Percentiles rank a stretch among this genome's conserved stretches.
Conservation (phyloP, 2,113 vertebrate genomes). For the Cynocephalus volans region DNA sequence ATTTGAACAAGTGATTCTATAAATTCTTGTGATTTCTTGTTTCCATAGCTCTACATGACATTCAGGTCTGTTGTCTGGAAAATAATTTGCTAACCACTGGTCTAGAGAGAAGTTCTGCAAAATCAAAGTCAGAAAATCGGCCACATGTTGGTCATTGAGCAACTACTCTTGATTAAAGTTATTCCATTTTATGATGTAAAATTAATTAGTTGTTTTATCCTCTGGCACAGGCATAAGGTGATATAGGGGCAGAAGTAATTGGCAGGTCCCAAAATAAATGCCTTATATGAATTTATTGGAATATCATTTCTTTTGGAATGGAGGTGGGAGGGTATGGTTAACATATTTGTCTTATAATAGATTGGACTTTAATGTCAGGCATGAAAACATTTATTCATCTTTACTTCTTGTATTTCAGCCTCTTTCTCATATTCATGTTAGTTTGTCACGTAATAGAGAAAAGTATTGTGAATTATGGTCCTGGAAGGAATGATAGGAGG, state of each 20-base stretch:
- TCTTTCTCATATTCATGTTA: neutral
- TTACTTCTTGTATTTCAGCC: neutral
- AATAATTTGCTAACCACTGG: neutral
- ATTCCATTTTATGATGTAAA: neutral
- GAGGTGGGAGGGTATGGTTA: neutral
- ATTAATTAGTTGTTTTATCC: neutral
- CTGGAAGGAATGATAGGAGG: neutral
- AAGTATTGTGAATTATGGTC: neutral
- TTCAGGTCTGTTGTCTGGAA: neutral
- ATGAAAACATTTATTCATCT: neutral
- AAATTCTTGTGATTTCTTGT: neutral
- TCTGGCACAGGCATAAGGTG: neutral
- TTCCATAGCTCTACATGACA: neutral
- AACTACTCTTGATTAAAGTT: neutral
- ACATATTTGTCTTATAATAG: neutral
- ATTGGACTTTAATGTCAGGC: neutral
- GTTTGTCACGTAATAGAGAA: neutral
- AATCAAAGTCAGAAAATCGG: slow-evolving; percentile 11
- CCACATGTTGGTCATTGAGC: neutral
- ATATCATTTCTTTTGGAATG: neutral
- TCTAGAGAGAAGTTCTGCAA: neutral
- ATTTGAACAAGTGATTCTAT: neutral
- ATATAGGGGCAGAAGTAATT: neutral
- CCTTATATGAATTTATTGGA: neutral
- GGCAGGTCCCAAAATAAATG: neutral